Evolutionary conservation across 37 sponge, comb jelly and placozoan genomes (phyloP).

Genomic region (Haliclona indistincta): DNA sequence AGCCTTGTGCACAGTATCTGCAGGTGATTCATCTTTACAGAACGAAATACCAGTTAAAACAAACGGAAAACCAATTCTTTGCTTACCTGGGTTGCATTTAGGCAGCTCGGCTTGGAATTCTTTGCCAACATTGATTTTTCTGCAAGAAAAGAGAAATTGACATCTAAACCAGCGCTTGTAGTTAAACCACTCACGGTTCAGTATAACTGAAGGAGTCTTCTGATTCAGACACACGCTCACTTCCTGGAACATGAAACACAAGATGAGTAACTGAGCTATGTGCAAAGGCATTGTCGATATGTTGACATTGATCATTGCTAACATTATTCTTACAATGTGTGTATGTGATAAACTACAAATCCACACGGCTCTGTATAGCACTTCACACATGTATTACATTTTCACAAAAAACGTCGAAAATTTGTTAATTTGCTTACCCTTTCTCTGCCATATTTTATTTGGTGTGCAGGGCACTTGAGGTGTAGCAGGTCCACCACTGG

Average conservation of each 20-base stretch:
- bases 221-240: too few relatives aligned
- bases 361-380: too few relatives aligned
- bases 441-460: slow-evolving; percentile 11
- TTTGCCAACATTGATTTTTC: slow-evolving; percentile 80
- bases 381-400: too few relatives aligned
- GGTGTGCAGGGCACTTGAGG: neutral
- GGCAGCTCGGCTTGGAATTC: slow-evolving; percentile 78
- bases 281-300: too few relatives aligned
- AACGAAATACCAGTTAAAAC: neutral
- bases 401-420: too few relatives aligned
- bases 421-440: neutral
- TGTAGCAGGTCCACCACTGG: neutral
- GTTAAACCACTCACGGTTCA: slow-evolving; percentile 20
- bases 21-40: neutral
- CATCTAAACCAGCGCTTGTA: neutral
- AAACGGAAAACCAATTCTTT: neutral
- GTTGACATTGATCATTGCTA: too few relatives aligned
- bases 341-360: too few relatives aligned
- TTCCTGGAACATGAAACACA: too few relatives aligned
- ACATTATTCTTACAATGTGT: too few relatives aligned
- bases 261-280: too few relatives aligned
- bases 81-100: slow-evolving; percentile 8
- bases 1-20: slow-evolving; percentile 3
- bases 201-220: slow-evolving; percentile 18
- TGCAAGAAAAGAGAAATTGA: neutral